Conservation (phyloP, 2,888 invertebrate genomes). For the Sclerodermus sp. region DNA sequence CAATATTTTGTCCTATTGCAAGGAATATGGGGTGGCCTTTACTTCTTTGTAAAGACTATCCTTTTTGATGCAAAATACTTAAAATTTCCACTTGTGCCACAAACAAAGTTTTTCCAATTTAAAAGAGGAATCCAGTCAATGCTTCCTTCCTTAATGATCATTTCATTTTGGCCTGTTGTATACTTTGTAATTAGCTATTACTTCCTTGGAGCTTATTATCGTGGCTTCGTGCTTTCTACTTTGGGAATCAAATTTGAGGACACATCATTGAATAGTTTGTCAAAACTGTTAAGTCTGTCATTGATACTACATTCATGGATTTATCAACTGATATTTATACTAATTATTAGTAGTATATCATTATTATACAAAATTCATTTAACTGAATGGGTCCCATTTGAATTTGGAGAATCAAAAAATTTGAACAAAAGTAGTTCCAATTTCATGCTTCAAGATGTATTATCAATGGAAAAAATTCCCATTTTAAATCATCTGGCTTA, state of each 20-base stretch:
- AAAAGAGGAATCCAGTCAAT: slow-evolving; percentile 64
- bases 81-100: slow-evolving; percentile 71
- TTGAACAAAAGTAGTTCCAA: slow-evolving; percentile 40
- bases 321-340: slow-evolving; percentile 69
- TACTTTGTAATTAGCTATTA: slow-evolving; percentile 67
- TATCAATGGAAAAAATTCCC: slow-evolving; percentile 65
- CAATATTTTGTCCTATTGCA: slow-evolving; percentile 69
- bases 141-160: slow-evolving; percentile 63
- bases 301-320: slow-evolving; percentile 71
- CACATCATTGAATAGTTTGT: slow-evolving; percentile 60
- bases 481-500: slow-evolving; percentile 77
- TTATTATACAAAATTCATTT: slow-evolving; percentile 71
- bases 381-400: slow-evolving; percentile 71
- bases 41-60: slow-evolving; percentile 64
- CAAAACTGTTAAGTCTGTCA: slow-evolving; percentile 59
- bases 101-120: slow-evolving; percentile 70
- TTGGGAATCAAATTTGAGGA: slow-evolving; percentile 60
- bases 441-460: slow-evolving; percentile 65
- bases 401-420: slow-evolving; percentile 59
- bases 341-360: slow-evolving; percentile 72
- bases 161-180: slow-evolving; percentile 66
- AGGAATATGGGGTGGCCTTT: slow-evolving; percentile 70
- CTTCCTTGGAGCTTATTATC: slow-evolving; percentile 63
- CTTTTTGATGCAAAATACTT: slow-evolving; percentile 63
- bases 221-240: slow-evolving; percentile 60